Evolutionary conservation across 2,113 vertebrate species (phyloP).

Genomic region (Phalacrocorax aristotelis): DNA sequence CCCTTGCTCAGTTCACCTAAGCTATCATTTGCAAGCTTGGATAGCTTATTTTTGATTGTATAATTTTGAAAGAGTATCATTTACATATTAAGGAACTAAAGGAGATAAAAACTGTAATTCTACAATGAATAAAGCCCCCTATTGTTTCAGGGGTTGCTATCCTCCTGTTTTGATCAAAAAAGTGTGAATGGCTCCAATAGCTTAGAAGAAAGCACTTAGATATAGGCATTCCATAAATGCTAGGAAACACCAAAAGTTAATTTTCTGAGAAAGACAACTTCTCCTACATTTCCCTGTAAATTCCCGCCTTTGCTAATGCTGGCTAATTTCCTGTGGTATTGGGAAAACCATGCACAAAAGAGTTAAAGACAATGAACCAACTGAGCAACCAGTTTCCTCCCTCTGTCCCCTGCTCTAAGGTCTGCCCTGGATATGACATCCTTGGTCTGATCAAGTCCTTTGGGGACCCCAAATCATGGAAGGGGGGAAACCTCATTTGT

Average conservation of each 20-base stretch:
- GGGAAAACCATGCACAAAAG: background rate
- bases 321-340: background rate
- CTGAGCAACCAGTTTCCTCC: too few relatives aligned
- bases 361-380: background rate
- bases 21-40: background rate
- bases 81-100: background rate
- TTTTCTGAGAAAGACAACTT: background rate
- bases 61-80: background rate
- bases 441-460: background rate
- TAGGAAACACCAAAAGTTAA: background rate
- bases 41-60: background rate
- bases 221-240: background rate
- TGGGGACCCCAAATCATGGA: background rate
- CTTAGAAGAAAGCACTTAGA: background rate
- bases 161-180: background rate
- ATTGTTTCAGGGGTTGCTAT: background rate
- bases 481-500: background rate
- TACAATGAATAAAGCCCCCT: background rate
- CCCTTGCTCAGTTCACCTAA: background rate
- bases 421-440: background rate
- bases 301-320: background rate
- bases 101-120: background rate
- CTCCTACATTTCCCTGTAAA: background rate
- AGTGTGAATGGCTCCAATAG: background rate
- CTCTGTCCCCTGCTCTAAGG: background rate